phyloP scores from a whole-genome alignment of 2,888 invertebrate species.

The Sphinx pinastri region DNA sequence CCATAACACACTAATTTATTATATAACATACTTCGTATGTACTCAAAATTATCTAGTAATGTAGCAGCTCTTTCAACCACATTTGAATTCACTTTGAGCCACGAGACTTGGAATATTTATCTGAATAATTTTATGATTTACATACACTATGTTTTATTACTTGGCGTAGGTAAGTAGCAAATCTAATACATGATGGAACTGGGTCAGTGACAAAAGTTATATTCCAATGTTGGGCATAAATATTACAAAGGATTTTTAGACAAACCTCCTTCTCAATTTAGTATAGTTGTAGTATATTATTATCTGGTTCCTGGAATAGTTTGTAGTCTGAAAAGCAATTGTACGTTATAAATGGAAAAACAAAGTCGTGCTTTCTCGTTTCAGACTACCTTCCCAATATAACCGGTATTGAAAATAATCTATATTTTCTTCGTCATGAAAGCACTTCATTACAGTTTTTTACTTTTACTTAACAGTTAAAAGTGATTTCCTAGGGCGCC shows the following conservation, averaged over 20 bases:
- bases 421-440: no score
- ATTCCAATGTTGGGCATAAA: no score
- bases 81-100: background rate
- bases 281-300: no score
- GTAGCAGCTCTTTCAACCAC: no score
- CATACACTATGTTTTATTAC: conserved; percentile 9
- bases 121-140: conserved; percentile 1
- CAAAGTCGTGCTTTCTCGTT: no score
- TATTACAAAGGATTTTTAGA: background rate
- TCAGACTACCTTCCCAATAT: no score
- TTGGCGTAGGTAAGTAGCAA: background rate
- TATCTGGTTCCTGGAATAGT: no score
- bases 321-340: no score
- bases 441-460: background rate
- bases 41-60: no score
- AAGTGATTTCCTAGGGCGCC: background rate
- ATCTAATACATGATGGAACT: background rate
- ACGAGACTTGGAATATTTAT: background rate
- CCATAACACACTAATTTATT: background rate
- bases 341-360: no score
- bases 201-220: background rate
- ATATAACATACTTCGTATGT: background rate
- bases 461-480: background rate
- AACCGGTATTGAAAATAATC: no score
- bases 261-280: no score